Percentiles rank a stretch among this genome's conserved stretches.
Conservation (phyloP, 2,113 vertebrate genomes). For the Cranoglanis bouderius region DNA sequence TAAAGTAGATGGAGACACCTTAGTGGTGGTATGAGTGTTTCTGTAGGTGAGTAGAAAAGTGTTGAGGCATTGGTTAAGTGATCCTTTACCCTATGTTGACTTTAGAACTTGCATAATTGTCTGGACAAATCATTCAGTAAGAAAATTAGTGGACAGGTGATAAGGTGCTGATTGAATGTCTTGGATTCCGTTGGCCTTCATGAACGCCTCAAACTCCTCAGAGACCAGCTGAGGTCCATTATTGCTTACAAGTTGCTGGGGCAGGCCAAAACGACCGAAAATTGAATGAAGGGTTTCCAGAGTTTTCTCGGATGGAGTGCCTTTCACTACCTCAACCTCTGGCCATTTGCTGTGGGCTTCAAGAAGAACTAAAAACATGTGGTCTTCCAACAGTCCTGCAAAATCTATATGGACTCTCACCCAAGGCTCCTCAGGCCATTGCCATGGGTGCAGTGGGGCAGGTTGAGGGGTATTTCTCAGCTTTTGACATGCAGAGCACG, state of each 20-base stretch:
- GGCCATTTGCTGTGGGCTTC: slow-evolving; percentile 45
- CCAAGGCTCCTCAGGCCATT: background rate
- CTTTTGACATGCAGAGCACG: slow-evolving; percentile 14
- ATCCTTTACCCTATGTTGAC: background rate
- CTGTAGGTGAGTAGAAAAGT: slow-evolving; percentile 34
- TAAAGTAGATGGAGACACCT: slow-evolving; percentile 7
- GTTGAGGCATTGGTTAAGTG: slow-evolving; percentile 6
- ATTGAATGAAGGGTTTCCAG: slow-evolving; percentile 2
- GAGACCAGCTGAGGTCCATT: slow-evolving; percentile 38
- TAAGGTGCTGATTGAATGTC: slow-evolving; percentile 35
- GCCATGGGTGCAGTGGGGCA: slow-evolving; percentile 28
- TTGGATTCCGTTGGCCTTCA: slow-evolving; percentile 14
- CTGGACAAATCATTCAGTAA: slow-evolving; percentile 39
- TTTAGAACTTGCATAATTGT: slow-evolving; percentile 41
- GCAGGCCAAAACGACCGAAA: slow-evolving; percentile 28
- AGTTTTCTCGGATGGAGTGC: slow-evolving; percentile 11
- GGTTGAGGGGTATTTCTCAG: slow-evolving; percentile 2
- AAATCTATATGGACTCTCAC: background rate
- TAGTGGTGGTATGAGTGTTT: slow-evolving; percentile 41
- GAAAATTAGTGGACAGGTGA: slow-evolving; percentile 2
- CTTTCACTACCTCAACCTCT: slow-evolving; percentile 27
- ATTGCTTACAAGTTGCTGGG: slow-evolving; percentile 31
- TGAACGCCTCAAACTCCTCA: slow-evolving; percentile 13
- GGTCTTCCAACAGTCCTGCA: slow-evolving; percentile 24
- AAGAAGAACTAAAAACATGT: slow-evolving; percentile 33